These are phyloP conservation scores for Melipona bicolor DNA, from an alignment of 2,888 invertebrate genomes.

Conservation along the genomic window DNA sequence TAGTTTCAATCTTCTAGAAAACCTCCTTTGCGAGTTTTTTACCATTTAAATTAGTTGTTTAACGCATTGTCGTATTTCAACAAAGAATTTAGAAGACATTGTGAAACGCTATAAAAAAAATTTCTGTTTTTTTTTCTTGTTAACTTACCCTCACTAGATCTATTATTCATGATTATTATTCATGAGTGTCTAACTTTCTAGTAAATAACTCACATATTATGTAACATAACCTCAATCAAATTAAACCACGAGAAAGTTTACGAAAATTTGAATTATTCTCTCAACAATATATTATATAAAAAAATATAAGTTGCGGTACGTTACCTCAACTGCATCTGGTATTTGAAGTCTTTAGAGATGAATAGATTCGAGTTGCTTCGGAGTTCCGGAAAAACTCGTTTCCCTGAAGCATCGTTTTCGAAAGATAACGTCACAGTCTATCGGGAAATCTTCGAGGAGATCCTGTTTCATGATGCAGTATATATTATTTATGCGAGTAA, in stretches of 20 bases:
- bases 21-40: neutral
- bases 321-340: neutral
- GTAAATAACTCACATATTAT: neutral
- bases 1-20: neutral
- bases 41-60: neutral
- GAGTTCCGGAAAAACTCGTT: constrained; percentile 9
- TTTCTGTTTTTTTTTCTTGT: neutral
- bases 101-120: too few relatives aligned
- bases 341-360: neutral
- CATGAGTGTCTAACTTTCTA: too few relatives aligned
- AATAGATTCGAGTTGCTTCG: neutral
- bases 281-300: neutral
- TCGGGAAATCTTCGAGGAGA: constrained; percentile 57
- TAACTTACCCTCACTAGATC: neutral
- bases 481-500: constrained; percentile 48
- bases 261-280: neutral
- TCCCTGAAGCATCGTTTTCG: constrained; percentile 18
- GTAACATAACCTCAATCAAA: neutral
- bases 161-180: neutral
- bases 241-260: neutral
- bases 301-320: constrained; percentile 3
- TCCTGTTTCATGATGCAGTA: constrained; percentile 14
- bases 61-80: neutral
- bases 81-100: neutral
- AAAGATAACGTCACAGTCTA: constrained; percentile 20